Evolutionary conservation across 2,797 vertebrate species (phyloP), one percentile per base, ranked within the genome.

Genomic region (Sebastiscus albofasciatus): DNA sequence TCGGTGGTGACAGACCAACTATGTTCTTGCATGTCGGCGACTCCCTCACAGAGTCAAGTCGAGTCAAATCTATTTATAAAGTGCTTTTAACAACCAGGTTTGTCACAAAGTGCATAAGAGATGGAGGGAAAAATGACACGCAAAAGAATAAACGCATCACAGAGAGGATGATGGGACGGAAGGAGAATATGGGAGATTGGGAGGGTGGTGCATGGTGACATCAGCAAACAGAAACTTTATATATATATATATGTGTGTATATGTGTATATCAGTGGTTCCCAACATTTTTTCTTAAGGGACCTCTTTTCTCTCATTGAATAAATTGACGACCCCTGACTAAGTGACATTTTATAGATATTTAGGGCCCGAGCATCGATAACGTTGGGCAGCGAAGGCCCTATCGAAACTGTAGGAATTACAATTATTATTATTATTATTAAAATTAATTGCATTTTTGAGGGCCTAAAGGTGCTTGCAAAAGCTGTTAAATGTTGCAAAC

Each of bases 1-100:
- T 74, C 3, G 1, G 20, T 67, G 79, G 65, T 74, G 87, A 86
- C 88, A 89, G 83, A 18, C 86, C 82, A 26, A 58, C 80, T 58
- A 66, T 31, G 86, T 71, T 70, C 60, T 72, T 2, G 74, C 56
- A 33, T 77, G 75, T 75, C 16, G 22, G 68, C 27, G 75, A 73
- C 80, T 85, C 72, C 75, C 67, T 78, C 80, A 8, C 16, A 31
- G 66, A 81, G 67, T 75, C 69, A 7, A 82, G 70, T 74, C 73
- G 2, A 83, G 67, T 77, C 77, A 80, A 52, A 67, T 84, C 78
- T 93, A 89, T 91, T 91, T 88, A 81, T 88, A 87, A 91, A 85
- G 78, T 72, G 86, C 83, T 91, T 91, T 91, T 74, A 90, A 86
- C 78, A 71, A 55, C 49, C 39, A 20, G 55, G 71, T 87, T 86